Percentiles rank a stretch among this genome's conserved stretches.
These are phyloP conservation scores for Beroe ovata DNA, from an alignment of 37 sponge, comb jelly and placozoan species.

Conservation along the genomic window DNA sequence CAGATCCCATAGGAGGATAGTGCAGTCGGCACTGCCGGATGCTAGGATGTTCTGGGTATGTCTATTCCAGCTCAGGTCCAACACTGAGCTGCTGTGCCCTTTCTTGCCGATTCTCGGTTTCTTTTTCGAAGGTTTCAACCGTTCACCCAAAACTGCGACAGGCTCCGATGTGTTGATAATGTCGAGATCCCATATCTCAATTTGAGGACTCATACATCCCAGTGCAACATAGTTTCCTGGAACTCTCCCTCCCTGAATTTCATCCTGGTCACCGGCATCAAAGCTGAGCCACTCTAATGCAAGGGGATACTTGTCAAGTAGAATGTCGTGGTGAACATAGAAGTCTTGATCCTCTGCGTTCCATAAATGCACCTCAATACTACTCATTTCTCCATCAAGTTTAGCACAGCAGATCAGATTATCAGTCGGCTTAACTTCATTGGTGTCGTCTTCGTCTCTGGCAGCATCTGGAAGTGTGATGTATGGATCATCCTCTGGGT, in stretches of 20 bases:
- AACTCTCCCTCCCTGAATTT: slow-evolving; percentile 70
- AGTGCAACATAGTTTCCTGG: slow-evolving; percentile 81
- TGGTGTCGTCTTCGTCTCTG: slow-evolving; percentile 77
- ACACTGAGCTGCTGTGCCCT: slow-evolving; percentile 88
- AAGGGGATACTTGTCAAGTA: slow-evolving; percentile 86
- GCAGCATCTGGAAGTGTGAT: slow-evolving; percentile 76
- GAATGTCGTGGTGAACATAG: slow-evolving; percentile 80
- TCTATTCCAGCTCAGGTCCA: slow-evolving; percentile 88
- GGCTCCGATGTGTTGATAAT: slow-evolving; percentile 84
- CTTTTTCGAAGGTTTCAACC: slow-evolving; percentile 37
- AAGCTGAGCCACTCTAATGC: slow-evolving; percentile 87
- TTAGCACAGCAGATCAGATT: slow-evolving; percentile 83
- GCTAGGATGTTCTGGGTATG: slow-evolving; percentile 76
- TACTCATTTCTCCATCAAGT: slow-evolving; percentile 91
- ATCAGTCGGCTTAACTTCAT: slow-evolving; percentile 75
- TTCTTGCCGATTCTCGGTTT: slow-evolving; percentile 53
- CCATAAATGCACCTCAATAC: slow-evolving; percentile 81
- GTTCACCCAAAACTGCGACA: slow-evolving; percentile 74
- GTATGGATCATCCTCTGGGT: slow-evolving; percentile 86
- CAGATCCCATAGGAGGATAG: slow-evolving; percentile 85
- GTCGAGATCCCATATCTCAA: slow-evolving; percentile 98
- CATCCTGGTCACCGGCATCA: slow-evolving; percentile 76
- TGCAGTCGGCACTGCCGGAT: slow-evolving; percentile 89
- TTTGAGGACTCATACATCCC: slow-evolving; percentile 84
- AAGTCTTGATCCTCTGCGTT: slow-evolving; percentile 68